Evolutionary conservation across 2,888 invertebrate species (phyloP).

Genomic region (Pachydiplax longipennis): DNA sequence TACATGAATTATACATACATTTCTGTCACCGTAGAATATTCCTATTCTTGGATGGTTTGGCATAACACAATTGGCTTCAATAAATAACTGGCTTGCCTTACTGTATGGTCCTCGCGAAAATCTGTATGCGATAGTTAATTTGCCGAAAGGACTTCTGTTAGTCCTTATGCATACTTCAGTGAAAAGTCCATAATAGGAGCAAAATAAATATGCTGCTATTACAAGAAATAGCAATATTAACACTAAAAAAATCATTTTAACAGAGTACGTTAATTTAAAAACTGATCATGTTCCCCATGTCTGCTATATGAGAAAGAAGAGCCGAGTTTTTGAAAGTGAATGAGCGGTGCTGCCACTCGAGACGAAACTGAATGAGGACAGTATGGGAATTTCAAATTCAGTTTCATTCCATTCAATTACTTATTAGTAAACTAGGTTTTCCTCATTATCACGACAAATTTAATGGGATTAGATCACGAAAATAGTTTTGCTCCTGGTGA

Average conservation of each 20-base stretch:
- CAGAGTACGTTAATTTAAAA: not conserved
- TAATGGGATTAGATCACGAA: no score
- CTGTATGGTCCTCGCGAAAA: constrained; percentile 8
- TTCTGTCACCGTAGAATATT: constrained; percentile 17
- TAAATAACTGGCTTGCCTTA: not conserved
- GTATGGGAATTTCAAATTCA: no score
- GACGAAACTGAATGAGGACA: no score
- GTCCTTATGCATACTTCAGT: constrained; percentile 8
- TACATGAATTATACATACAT: not conserved
- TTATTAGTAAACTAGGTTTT: no score
- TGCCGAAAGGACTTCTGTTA: not conserved
- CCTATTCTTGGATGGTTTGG: constrained; percentile 1
- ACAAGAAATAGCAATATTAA: not conserved
- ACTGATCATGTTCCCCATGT: not conserved
- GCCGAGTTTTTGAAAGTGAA: not conserved
- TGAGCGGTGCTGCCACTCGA: not conserved
- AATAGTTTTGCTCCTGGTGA: no score
- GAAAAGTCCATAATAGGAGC: not conserved
- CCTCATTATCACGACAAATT: no score
- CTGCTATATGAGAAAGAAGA: not conserved
- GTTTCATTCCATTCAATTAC: no score
- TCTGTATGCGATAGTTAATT: constrained; percentile 8
- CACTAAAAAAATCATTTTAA: not conserved
- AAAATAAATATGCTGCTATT: not conserved
- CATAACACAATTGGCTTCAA: not conserved